These are phyloP conservation scores for Chrysolina haemoptera DNA, from an alignment of 2,888 invertebrate genomes.

Conservation along the genomic window DNA sequence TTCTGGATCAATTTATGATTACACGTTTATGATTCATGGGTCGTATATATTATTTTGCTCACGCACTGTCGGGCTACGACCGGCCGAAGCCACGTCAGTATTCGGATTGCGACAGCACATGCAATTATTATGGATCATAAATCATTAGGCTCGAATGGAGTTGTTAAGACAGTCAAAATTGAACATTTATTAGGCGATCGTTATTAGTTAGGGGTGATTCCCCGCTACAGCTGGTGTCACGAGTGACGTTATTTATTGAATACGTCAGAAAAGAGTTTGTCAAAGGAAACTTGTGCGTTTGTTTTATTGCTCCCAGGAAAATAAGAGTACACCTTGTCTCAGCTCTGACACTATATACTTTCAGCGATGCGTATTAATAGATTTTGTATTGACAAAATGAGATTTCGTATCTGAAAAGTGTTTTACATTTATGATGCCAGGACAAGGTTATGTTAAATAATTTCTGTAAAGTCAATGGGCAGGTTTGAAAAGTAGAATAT, in stretches of 20 bases:
- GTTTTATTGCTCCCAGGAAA: too few species aligned
- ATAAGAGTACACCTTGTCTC: too few species aligned
- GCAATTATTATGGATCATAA: conserved; percentile 65
- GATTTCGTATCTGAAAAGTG: too few species aligned
- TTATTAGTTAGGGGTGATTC: conserved; percentile 16
- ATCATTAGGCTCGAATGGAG: conserved; percentile 65
- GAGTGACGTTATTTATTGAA: background rate
- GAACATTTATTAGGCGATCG: conserved; percentile 36
- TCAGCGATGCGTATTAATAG: too few species aligned
- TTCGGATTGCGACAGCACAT: conserved; percentile 65
- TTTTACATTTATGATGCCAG: too few species aligned
- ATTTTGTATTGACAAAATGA: too few species aligned
- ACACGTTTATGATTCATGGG: conserved; percentile 59
- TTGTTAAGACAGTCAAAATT: conserved; percentile 61
- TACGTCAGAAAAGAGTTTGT: background rate
- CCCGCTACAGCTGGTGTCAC: background rate
- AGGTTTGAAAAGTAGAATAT: too few species aligned
- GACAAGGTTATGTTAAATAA: too few species aligned
- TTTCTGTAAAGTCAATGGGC: too few species aligned
- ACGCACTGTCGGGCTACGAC: conserved; percentile 62
- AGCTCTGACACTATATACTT: too few species aligned
- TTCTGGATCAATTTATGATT: conserved; percentile 57
- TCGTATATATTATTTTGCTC: conserved; percentile 62
- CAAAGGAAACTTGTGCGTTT: too few species aligned
- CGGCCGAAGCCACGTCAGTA: conserved; percentile 58